Evolutionary conservation across 2,888 invertebrate genomes (phyloP), one percentile per base, ranked within the genome.

Genomic region (Apotomis betuletana): DNA sequence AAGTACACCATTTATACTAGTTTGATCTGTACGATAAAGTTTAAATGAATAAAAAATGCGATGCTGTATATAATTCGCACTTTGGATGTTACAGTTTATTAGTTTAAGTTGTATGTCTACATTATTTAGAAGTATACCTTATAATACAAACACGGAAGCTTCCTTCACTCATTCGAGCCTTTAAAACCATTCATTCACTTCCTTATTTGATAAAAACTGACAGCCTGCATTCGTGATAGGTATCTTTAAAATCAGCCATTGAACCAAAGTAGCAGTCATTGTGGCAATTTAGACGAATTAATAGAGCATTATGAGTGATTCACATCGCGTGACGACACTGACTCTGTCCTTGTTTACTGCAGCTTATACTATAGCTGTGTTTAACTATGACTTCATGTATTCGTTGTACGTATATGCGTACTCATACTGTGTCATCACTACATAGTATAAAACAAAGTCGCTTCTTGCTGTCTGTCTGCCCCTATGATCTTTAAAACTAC

Each of bases 281-380:
- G 65, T 36, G 44, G 51, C 60, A 69, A 64, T 64, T 70, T 49
- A 52, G 69, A 51, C 54, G 55, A 51, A 61, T 70, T 70, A 64
- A 59, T 70, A 57, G 15, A 46, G 57, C 54, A 58, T 73, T 61
- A 61, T 41, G 55, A 61, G 41, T 74, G 73, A 74, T 70, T 69
- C 73, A 74, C 49, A 4, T 70, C 61, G 73, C 73, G 73, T 74
- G 69, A 67, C 69, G 57, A 57, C 15, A 49, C 44, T 49, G 57
- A 0, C 60, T 15, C 3, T 44, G 70, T 57, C 63, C 52, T 67
- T 51, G 59, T 54, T 63, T 44, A 9, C 27, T 62, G 27, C 15
- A 55, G 44, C 64, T 60, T 15, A 58, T 58, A 13, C 44, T 60
- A 60, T 60, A 44, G 15, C 15, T 38, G 12, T 58, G 58, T 58